Evolutionary conservation across 2,797 vertebrate species (phyloP), one percentile per base, ranked within the genome.

Genomic region (Mastacembelus armatus): DNA sequence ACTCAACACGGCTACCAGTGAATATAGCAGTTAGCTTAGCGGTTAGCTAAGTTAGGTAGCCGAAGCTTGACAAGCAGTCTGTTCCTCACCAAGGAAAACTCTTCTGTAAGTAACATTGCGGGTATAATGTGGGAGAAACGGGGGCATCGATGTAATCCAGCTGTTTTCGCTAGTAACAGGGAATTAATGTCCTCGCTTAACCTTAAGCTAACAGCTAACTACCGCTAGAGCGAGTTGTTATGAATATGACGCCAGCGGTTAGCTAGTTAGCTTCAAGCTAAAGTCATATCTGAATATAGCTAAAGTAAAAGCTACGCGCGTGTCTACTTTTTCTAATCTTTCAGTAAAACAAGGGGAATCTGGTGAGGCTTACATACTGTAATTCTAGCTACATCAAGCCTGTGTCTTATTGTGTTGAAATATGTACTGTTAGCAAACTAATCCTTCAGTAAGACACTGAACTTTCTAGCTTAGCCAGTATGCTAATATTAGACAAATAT

Each of bases 401-500:
- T 26, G 24, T 45, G 9, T 11, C 29, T 10, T 32, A 14, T n/a
- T 39, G 0, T 68, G 19, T 7, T 36, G 11, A 66, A 68, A 54
- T 54, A 15, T 44, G 15, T 43, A 1, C 16, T 22, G 4, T 16
- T 16, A 29, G 36, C 2, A 42, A 42, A 38, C 27, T 33, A 63
- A 77, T 68, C 21, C 12, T 5, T 7, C 32, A 7, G 1, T 54
- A 24, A 43, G 4, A 40, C 35, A 52, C 43, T 45, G 54, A 15
- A 44, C 56, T 14, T 5, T 30, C 43, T 14, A 22, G 60, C 51
- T 27, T 7, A 52, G 32, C 10, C 26, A 16, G 38, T 62, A 19
- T 60, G 56, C 50, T 38, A 39, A 43, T 30, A n/a, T n/a, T n/a
- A n/a, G n/a, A n/a, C n/a, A n/a, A n/a, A n/a, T 48, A 9, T 16